Evolutionary conservation across 2,888 invertebrate genomes (phyloP), one percentile per base, ranked within the genome.

Genomic region (Diplolepis rosae): DNA sequence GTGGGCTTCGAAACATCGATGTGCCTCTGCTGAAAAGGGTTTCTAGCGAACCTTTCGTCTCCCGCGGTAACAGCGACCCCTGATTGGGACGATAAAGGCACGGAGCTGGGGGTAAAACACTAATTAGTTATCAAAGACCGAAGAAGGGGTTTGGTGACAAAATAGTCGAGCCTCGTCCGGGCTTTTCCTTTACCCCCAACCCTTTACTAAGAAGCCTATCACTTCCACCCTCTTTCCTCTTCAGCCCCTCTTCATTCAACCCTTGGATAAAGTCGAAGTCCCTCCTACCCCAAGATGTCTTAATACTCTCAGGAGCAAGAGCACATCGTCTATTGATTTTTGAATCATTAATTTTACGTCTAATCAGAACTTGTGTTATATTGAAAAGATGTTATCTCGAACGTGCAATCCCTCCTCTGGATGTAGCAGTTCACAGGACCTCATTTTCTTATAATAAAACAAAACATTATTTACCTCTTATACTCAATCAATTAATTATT

Each of bases 101-200:
- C 73, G 76, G 66, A 70, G 70, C 79, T 84, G 77, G 88, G 88
- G 88, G 89, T 89, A 89, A 89, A 90, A 90, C 90, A 89, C 91
- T 91, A 91, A 91, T 91, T 91, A 91, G 91, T 91, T 91, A 91
- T 91, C 91, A 91, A 91, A 91, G 91, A 90, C 88, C 89, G 88
- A 82, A 83, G 85, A 88, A 84, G 85, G 86, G 87, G 86, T 84
- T 87, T 85, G 87, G 86, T 87, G 87, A 87, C 86, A 87, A 89
- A 89, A 89, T 89, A 85, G 70, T 30, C 69, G 67, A 22, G 70
- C 52, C 42, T n/a, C n/a, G 51, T 22, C 18, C 32, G 61, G n/a
- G 28, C 68, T 71, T 74, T 73, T 66, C 56, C 61, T 70, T 70
- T 52, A 32, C 61, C 65, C 69, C 69, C 75, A 56, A 13, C 39